A percentile compares a stretch with the other conserved stretches of the same genome.
Conservation (phyloP, 1,140 invertebrate species). For the Phortica variegata region DNA sequence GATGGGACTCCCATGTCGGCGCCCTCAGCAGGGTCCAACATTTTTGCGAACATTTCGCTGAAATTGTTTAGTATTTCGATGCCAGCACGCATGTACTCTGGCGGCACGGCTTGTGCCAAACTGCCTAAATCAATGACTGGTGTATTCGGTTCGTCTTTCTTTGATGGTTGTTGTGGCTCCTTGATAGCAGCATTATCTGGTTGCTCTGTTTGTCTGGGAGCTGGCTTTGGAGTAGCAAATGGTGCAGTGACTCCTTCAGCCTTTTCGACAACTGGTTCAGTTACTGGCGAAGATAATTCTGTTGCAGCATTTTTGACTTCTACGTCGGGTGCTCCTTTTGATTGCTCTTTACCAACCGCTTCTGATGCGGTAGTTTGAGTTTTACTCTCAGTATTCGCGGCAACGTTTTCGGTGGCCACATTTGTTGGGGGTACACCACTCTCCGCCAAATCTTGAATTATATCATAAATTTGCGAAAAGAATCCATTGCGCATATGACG, state of each 20-base stretch:
- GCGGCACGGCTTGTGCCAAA: slow-evolving; percentile 40
- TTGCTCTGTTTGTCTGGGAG: not conserved
- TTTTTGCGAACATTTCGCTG: slow-evolving; percentile 52
- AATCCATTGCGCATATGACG: slow-evolving; percentile 28
- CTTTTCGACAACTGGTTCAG: not conserved
- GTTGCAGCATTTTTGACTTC: no score
- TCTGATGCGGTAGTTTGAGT: slow-evolving; percentile 1
- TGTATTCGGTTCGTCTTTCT: slow-evolving; percentile 17
- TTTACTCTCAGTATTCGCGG: not conserved
- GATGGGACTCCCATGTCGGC: not conserved
- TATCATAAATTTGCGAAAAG: slow-evolving; percentile 41
- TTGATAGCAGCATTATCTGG: not conserved
- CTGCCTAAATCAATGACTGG: slow-evolving; percentile 37
- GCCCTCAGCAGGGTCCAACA: slow-evolving; percentile 42
- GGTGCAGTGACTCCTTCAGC: slow-evolving; percentile 10
- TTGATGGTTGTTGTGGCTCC: slow-evolving; percentile 1
- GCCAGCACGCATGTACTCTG: slow-evolving; percentile 45
- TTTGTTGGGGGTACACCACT: slow-evolving; percentile 14
- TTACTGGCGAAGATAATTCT: not conserved
- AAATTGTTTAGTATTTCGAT: slow-evolving; percentile 51
- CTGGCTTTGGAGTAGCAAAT: slow-evolving; percentile 12
- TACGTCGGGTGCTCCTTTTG: slow-evolving; percentile 2
- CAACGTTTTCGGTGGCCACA: slow-evolving; percentile 4
- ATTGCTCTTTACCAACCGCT: not conserved
- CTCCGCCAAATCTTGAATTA: slow-evolving; percentile 48